Conservation (phyloP, 1,140 invertebrate genomes). For the Ganaspis sp. region DNA sequence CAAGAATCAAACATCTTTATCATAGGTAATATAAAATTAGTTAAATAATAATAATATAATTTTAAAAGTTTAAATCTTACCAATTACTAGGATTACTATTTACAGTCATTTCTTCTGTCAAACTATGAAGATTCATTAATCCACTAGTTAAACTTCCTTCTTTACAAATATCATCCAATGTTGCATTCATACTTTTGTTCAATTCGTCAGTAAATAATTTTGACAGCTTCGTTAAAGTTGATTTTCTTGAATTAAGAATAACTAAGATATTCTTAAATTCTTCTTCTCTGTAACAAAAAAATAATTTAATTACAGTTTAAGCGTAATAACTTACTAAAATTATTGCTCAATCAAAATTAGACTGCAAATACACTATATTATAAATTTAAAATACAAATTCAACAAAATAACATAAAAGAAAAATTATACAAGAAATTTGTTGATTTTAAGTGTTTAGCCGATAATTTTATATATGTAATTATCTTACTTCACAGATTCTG, state of each 20-base stretch:
- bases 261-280: slow-evolving; percentile 52
- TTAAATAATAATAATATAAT: not conserved
- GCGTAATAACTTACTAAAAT: too few species aligned
- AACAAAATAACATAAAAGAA: too few species aligned
- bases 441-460: too few species aligned
- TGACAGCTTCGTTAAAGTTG: slow-evolving; percentile 45
- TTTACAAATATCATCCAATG: slow-evolving; percentile 48
- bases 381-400: too few species aligned
- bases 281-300: too few species aligned
- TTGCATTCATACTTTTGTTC: slow-evolving; percentile 48
- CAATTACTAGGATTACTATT: not conserved
- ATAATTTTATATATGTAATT: too few species aligned
- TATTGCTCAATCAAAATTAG: too few species aligned
- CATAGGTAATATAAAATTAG: not conserved
- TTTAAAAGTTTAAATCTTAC: not conserved
- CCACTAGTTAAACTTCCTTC: slow-evolving; percentile 47
- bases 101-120: slow-evolving; percentile 37
- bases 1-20: too few species aligned
- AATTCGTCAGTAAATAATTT: slow-evolving; percentile 51
- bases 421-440: too few species aligned
- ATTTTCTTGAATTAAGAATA: slow-evolving; percentile 49
- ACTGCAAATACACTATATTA: too few species aligned
- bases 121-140: slow-evolving; percentile 46
- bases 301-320: too few species aligned
- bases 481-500: not conserved